Percentiles rank a stretch among this genome's conserved stretches.
Conservation (phyloP, 2,113 vertebrate species). For the Corythaeola cristata region DNA sequence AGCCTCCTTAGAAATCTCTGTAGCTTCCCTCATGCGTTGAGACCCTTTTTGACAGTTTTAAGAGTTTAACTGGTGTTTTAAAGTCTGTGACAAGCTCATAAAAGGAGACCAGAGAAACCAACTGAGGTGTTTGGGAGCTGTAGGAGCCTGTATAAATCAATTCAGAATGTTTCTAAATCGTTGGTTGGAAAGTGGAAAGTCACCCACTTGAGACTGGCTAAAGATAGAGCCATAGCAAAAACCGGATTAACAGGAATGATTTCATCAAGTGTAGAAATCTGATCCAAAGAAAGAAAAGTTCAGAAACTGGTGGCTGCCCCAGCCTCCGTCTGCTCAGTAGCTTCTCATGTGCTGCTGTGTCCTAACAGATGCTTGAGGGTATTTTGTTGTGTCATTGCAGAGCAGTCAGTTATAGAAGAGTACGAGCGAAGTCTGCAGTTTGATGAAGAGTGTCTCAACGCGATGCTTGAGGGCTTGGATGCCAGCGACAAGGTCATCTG, state of each 20-base stretch:
- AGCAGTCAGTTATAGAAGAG: slow-evolving; percentile 82
- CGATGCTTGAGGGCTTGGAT: slow-evolving; percentile 82
- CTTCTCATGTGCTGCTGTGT: background rate
- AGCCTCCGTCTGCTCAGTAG: background rate
- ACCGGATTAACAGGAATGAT: background rate
- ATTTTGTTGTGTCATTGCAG: slow-evolving; percentile 59
- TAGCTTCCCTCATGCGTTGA: background rate
- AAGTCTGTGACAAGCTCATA: background rate
- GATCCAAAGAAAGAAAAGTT: background rate
- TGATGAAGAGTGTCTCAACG: slow-evolving; percentile 85
- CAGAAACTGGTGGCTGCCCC: accelerated
- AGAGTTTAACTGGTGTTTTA: background rate
- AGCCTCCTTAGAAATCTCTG: background rate
- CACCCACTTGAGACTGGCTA: accelerated
- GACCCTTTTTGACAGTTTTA: background rate
- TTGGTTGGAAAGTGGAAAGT: background rate
- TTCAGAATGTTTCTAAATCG: background rate
- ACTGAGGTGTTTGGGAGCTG: background rate
- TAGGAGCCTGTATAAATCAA: background rate
- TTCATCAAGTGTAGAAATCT: background rate
- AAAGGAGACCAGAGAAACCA: background rate
- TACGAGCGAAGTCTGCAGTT: slow-evolving; percentile 83
- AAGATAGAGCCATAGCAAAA: background rate
- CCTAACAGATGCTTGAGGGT: background rate
- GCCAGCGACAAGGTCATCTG: slow-evolving; percentile 79